Percentiles rank a stretch among this genome's conserved stretches.
Conservation (phyloP, 2,113 vertebrate genomes). For the Lepus europaeus region DNA sequence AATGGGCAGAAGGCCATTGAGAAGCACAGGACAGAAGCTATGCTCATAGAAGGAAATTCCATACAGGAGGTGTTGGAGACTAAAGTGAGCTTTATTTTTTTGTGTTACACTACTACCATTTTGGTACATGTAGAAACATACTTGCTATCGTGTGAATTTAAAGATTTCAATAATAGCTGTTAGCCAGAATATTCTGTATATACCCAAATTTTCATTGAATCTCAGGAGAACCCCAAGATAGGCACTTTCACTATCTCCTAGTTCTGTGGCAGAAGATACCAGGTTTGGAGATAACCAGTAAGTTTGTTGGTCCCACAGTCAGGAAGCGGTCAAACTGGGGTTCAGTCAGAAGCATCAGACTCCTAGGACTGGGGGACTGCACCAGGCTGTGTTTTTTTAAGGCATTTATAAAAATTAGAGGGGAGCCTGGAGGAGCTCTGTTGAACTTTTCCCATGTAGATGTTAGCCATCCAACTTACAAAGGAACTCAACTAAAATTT, state of each 20-base stretch:
- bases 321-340: background rate
- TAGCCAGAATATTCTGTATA: background rate
- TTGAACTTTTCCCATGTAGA: background rate
- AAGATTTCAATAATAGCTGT: slow-evolving; percentile 18
- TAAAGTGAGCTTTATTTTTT: slow-evolving; percentile 20
- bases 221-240: background rate
- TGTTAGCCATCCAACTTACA: background rate
- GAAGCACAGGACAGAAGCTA: background rate
- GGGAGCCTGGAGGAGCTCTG: background rate
- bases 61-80: slow-evolving; percentile 20
- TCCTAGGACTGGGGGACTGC: background rate
- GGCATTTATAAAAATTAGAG: slow-evolving; percentile 18
- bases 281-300: slow-evolving; percentile 18
- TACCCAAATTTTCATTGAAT: background rate
- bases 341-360: background rate
- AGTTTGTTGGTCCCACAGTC: background rate
- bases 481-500: slow-evolving; percentile 56
- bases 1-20: background rate
- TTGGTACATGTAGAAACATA: slow-evolving; percentile 51
- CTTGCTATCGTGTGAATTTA: slow-evolving; percentile 29
- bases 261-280: slow-evolving; percentile 1
- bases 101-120: background rate
- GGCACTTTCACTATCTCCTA: background rate
- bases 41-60: background rate
- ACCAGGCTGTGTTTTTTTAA: background rate